Evolutionary conservation across 2,888 invertebrate genomes (phyloP), one percentile per base, ranked within the genome.

Genomic region (Cecidostiba fungosa): DNA sequence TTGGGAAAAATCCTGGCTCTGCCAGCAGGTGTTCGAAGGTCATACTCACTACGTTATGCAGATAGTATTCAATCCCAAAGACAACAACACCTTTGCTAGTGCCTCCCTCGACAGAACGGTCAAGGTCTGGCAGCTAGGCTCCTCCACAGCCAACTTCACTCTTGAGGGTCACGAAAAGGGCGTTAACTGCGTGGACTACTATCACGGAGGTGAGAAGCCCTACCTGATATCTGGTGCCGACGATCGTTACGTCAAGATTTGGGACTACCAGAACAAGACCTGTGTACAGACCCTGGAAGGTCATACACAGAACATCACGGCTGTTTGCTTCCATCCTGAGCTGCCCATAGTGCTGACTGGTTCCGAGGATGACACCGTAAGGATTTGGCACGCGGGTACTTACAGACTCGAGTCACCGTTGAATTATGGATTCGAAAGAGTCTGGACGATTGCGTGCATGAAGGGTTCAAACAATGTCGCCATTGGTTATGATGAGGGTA

Each of bases 11-110:
- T 96, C 97, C 91, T 99, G 99, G 99, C 95, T 97, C 0, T 98
- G 99, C 91, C 99, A 99, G 92, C 99, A 99, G 93, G 98, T 99
- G 19, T 99, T 99, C 92, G 99, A 99, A 92, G 99, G 99, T 0
- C 99, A 99, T 94, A 98, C 98, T 0, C 99, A 99, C 94, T 99
- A 99, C 92, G 99, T 99, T 1, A 99, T 99, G 99, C 99, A 99
- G 94, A 97, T 99, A 90, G 99, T 99, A 0, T 97, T 99, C 91
- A 99, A 99, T 94, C 99, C 99, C 0, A 99, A 99, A 93, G 99
- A 99, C 93, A 99, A 99, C 94, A 99, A 99, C 94, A 99, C 99
- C 62, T 99, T 99, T 94, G 99, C 99, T 19, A 99, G 98, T 90
- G 99, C 99, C n/a, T 99, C 99, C 69, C 95, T 99, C 66, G 99